Base-by-base conservation (phyloP, 2,888 invertebrate genomes). In the Germaria angustata region DNA sequence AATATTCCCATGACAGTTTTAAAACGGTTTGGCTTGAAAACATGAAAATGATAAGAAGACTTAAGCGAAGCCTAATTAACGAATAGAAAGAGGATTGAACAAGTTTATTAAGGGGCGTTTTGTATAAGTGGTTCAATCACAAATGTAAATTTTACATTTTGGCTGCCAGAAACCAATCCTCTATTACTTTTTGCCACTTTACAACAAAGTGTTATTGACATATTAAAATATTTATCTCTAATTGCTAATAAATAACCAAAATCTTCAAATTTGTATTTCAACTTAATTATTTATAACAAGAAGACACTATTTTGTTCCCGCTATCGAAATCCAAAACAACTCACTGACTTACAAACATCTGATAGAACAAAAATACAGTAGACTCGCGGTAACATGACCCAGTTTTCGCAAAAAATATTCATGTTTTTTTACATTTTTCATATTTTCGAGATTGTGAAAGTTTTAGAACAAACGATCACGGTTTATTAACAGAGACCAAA, bases 1-100 rank as follows among this genome's bases (percentile, higher is more conserved):
- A 66, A 65, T 53, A 77, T 78, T 68, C 72, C 78, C 81, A 81
- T 81, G 71, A 73, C 20, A 61, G 61, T 72, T 41, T 57, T 63
- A 9, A 59, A 63, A n/a, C 15, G 28, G 28, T 61, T 53, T 44
- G 24, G 3, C 53, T 75, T 22, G 11, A 65, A 57, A 79, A 57
- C 22, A 69, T 28, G 9, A 44, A 69, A 72, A n/a, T 73, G 73
- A 72, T 81, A 72, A 69, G 55, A 46, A 57, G 6, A 15, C 2
- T 22, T 9, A 7, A 20, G 39, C 0, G 24, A 41, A 32, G 20
- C 22, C 39, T 11, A 65, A 41, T 9, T 22, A 36, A 34, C 15
- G 2, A 55, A 68, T 46, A 41, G 6, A 4, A 34, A 17, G 41
- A 9, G n/a, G 28, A 13, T 13, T 41, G 15, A 41, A 6, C 20